These are phyloP conservation scores for Galaxea fascicularis DNA, from an alignment of 92 coral and sea anemone species.

Conservation along the genomic window DNA sequence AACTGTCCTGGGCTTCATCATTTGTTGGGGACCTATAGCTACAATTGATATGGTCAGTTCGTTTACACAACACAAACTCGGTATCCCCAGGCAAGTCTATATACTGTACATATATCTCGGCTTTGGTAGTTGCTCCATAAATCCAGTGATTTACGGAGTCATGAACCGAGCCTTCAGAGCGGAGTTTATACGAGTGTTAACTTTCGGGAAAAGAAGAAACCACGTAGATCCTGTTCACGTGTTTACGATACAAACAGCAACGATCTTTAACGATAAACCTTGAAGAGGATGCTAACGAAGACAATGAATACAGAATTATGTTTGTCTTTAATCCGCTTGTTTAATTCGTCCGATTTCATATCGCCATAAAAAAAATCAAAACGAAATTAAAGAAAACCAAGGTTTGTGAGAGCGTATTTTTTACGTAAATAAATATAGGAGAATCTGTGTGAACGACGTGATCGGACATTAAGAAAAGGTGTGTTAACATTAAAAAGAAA, in stretches of 20 bases:
- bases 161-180: slow-evolving; percentile 75
- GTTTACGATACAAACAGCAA: background rate
- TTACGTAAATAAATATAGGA: no score
- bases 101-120: slow-evolving; percentile 76
- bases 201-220: slow-evolving; percentile 27
- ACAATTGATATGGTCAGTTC: slow-evolving; percentile 72
- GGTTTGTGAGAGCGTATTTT: no score
- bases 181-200: slow-evolving; percentile 58
- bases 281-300: background rate
- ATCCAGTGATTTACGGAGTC: slow-evolving; percentile 88
- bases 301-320: background rate
- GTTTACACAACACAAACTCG: slow-evolving; percentile 48
- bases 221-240: background rate
- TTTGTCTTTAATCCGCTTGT: no score
- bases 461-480: background rate
- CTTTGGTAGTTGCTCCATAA: slow-evolving; percentile 79
- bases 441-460: background rate
- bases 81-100: slow-evolving; percentile 67
- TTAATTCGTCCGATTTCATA: no score
- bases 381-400: no score
- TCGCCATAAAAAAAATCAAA: no score
- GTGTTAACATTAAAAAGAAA: background rate
- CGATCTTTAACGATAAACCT: background rate
- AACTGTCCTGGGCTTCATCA: slow-evolving; percentile 72
- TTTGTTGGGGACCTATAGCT: slow-evolving; percentile 87